phyloP scores from a whole-genome alignment of 2,113 vertebrate species.

The Shinisaurus crocodilurus region DNA sequence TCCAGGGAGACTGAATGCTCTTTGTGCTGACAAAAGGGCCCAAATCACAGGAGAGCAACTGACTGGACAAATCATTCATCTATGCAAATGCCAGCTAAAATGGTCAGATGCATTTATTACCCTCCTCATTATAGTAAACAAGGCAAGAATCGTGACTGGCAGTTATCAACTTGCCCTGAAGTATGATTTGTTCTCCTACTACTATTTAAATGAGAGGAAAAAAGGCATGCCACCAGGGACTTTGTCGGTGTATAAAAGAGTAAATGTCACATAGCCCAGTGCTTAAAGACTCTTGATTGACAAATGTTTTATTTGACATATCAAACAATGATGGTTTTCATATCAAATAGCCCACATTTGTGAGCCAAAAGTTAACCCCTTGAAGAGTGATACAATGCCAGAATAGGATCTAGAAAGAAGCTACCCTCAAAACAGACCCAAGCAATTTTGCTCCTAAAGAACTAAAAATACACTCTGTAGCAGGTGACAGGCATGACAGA shows the following conservation, averaged over 20 bases:
- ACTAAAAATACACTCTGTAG: conserved; percentile 72
- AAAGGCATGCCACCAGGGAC: conserved; percentile 86
- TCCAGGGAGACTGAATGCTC: conserved; percentile 89
- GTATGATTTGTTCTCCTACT: conserved; percentile 86
- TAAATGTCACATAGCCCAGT: conserved; percentile 91
- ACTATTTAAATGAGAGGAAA: conserved; percentile 87
- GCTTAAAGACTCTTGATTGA: conserved; percentile 90
- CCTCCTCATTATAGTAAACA: conserved; percentile 90
- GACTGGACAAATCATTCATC: conserved; percentile 94
- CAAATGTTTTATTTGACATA: conserved; percentile 94
- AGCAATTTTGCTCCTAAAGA: conserved; percentile 68
- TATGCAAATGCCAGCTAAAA: conserved; percentile 94
- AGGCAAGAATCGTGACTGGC: conserved; percentile 88
- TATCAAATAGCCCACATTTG: conserved; percentile 83
- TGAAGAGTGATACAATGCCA: conserved; percentile 67
- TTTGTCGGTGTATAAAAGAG: conserved; percentile 86
- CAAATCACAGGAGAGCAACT: conserved; percentile 87
- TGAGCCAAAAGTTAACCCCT: conserved; percentile 84
- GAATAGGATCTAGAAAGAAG: conserved; percentile 66
- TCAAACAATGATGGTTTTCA: conserved; percentile 89
- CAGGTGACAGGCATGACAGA: conserved; percentile 72
- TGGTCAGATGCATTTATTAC: conserved; percentile 91
- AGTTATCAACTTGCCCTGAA: conserved; percentile 88
- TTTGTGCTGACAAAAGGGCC: conserved; percentile 93
- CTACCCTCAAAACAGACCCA: conserved; percentile 64